Conservation (phyloP, 2,888 invertebrate genomes). For the Caenorhabditis plicata region DNA sequence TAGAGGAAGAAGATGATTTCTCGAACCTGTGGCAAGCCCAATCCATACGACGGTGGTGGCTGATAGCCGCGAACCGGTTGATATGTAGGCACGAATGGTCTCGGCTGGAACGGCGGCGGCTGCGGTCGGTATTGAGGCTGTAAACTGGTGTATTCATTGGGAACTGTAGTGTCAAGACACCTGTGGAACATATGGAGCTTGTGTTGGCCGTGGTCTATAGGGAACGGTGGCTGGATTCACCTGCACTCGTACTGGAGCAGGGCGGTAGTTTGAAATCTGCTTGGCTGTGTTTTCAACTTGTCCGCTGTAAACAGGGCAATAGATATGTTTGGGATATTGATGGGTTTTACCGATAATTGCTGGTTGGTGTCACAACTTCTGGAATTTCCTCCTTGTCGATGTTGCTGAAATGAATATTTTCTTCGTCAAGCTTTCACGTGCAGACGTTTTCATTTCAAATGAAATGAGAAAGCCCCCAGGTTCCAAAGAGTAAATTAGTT, state of each 20-base stretch:
- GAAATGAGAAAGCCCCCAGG: too few species aligned
- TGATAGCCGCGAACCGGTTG: constrained; percentile 1
- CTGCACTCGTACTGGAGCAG: constrained; percentile 14
- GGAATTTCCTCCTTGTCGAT: constrained; percentile 18
- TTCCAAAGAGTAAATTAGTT: too few species aligned
- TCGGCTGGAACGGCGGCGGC: constrained; percentile 15
- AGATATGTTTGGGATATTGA: not conserved
- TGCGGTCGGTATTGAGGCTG: constrained; percentile 10
- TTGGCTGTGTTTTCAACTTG: constrained; percentile 24
- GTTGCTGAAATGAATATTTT: too few species aligned
- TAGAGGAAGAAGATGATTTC: too few species aligned
- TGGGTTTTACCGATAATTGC: not conserved
- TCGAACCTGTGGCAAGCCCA: too few species aligned
- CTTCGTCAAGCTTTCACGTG: too few species aligned
- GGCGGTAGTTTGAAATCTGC: constrained; percentile 7
- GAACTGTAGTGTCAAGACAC: too few species aligned
- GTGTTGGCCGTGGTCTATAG: constrained; percentile 22
- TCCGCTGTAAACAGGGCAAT: constrained; percentile 3
- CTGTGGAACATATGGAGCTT: not conserved
- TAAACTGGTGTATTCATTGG: too few species aligned
- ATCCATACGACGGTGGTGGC: constrained; percentile 8
- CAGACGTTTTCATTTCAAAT: too few species aligned
- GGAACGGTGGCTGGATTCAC: constrained; percentile 25
- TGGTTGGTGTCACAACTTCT: constrained; percentile 19
- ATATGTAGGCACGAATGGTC: constrained; percentile 11